Evolutionary conservation across 2,797 vertebrate species (phyloP).

Genomic region (Gallinago solitaria): DNA sequence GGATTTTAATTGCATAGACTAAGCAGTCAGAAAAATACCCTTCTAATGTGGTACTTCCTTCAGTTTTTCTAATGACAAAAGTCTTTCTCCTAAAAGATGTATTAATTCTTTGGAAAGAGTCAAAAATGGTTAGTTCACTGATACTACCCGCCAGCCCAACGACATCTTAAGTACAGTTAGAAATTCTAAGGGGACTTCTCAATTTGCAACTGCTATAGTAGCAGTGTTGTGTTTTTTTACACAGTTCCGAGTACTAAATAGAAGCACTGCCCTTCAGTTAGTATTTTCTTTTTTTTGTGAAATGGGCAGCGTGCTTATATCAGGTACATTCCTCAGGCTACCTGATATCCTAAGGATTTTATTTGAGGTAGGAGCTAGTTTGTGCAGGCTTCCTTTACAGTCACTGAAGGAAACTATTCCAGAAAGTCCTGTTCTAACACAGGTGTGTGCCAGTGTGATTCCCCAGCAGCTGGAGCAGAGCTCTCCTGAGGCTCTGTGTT

Average conservation of each 20-base stretch:
- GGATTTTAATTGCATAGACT: neutral
- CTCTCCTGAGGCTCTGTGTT: neutral
- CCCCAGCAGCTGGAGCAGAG: neutral
- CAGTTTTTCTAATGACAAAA: neutral
- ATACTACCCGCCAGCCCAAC: neutral
- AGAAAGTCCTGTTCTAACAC: neutral
- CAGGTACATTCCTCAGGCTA: neutral
- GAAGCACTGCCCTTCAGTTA: neutral
- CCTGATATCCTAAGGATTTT: neutral
- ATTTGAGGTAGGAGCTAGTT: neutral
- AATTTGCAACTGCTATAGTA: neutral
- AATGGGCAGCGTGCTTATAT: neutral
- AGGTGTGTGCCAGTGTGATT: neutral
- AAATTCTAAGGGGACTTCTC: neutral
- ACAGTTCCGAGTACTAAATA: neutral
- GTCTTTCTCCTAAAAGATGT: neutral
- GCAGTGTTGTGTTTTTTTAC: neutral
- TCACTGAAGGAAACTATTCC: neutral
- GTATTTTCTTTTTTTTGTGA: neutral
- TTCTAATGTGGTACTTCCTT: neutral
- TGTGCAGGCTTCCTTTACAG: neutral
- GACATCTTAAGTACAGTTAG: neutral
- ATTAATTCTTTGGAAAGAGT: neutral
- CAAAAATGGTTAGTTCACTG: neutral
- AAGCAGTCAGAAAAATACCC: neutral